Percentiles rank a stretch among this genome's conserved stretches.
Evolutionary conservation across 2,113 vertebrate genomes (phyloP).

Genomic region (Lichenostomus cassidix): DNA sequence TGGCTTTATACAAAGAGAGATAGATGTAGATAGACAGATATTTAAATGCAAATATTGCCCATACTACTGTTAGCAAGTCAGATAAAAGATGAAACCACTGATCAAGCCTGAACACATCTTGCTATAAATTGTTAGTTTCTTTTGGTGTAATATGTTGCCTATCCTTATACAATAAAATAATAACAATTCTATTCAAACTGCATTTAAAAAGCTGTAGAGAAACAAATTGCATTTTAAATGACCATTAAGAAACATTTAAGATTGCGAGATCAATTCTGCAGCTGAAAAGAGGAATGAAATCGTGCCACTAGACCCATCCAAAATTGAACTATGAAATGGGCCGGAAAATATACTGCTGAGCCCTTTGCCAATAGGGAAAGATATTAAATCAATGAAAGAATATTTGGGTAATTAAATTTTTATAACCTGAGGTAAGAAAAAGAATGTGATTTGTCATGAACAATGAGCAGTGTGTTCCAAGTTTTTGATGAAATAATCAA

Average conservation of each 20-base stretch:
- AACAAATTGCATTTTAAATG: constrained; percentile 31
- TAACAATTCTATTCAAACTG: not conserved
- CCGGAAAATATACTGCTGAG: not conserved
- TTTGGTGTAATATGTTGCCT: not conserved
- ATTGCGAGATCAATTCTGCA: constrained; percentile 16
- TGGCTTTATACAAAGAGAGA: not conserved
- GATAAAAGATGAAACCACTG: not conserved
- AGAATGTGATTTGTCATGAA: constrained; percentile 11
- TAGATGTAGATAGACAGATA: not conserved
- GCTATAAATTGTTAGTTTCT: not conserved
- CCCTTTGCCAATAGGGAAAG: not conserved
- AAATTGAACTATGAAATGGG: not conserved
- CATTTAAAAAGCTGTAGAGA: constrained; percentile 21
- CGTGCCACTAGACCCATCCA: not conserved
- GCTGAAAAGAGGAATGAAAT: constrained; percentile 15
- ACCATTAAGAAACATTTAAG: constrained; percentile 38
- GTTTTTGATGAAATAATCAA: not conserved
- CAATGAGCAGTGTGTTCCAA: not conserved
- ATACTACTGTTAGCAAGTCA: not conserved
- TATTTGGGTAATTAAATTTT: constrained; percentile 22
- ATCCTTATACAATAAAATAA: not conserved
- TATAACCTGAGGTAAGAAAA: not conserved
- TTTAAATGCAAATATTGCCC: not conserved
- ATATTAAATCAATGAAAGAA: constrained; percentile 5
- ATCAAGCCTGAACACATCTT: not conserved